Percentiles rank a stretch among this genome's conserved stretches.
phyloP scores from a whole-genome alignment of 2,888 invertebrate genomes.

The Yponomeuta cagnagella region DNA sequence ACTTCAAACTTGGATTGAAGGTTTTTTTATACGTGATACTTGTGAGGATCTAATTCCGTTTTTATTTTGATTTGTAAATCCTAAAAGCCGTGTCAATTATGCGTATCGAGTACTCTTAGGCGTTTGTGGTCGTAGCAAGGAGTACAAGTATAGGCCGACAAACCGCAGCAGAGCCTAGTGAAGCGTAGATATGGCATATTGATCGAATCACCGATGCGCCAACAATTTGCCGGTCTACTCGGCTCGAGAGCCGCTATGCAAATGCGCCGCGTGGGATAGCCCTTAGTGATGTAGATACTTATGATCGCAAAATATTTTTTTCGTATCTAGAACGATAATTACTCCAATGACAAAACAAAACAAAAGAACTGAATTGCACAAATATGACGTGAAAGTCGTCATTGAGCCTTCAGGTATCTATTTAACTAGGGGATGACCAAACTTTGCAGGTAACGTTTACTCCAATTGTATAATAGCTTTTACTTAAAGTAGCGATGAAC shows the following conservation, averaged over 20 bases:
- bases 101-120: neutral
- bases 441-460: too few relatives aligned
- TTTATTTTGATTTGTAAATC: too few relatives aligned
- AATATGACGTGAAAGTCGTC: neutral
- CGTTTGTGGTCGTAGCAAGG: neutral
- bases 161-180: conserved; percentile 12
- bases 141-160: neutral
- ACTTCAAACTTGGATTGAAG: neutral
- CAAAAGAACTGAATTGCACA: neutral
- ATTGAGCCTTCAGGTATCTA: neutral
- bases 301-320: neutral
- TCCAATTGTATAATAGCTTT: too few relatives aligned
- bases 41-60: neutral
- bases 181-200: conserved; percentile 55
- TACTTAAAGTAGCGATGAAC: too few relatives aligned
- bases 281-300: neutral
- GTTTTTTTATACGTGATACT: conserved; percentile 1
- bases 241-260: conserved; percentile 66
- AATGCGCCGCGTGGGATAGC: conserved; percentile 38
- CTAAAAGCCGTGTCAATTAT: neutral
- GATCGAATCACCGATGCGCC: conserved; percentile 68
- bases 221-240: conserved; percentile 72
- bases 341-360: neutral
- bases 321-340: neutral
- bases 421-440: too few relatives aligned